Conservation (phyloP, 2,888 invertebrate genomes). For the Parnassius apollo region DNA sequence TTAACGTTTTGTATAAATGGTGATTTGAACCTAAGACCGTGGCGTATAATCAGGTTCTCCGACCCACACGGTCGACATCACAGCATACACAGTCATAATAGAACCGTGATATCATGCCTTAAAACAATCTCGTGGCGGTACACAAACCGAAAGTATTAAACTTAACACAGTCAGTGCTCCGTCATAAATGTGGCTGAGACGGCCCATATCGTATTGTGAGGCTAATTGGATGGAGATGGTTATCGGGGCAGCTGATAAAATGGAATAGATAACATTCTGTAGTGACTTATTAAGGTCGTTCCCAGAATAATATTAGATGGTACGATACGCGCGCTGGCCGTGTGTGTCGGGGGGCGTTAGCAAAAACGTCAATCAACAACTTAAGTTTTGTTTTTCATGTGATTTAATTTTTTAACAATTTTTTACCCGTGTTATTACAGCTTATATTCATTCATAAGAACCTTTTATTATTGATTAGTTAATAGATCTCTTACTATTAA, state of each 20-base stretch:
- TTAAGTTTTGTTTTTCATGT: background rate
- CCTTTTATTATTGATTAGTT: background rate
- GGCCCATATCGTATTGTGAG: constrained; percentile 78
- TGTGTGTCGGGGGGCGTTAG: constrained; percentile 56
- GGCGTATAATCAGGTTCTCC: no score
- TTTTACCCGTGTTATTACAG: background rate
- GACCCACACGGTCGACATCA: no score
- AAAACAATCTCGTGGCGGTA: background rate
- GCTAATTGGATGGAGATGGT: constrained; percentile 81
- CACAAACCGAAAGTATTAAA: constrained; percentile 16
- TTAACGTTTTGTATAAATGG: no score
- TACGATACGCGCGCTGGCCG: constrained; percentile 63
- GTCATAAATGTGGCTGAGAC: constrained; percentile 70
- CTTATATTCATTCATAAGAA: background rate
- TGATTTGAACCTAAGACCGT: no score
- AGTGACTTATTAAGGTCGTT: constrained; percentile 83
- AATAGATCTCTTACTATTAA: no score
- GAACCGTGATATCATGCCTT: constrained; percentile 4
- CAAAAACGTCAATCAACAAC: constrained; percentile 41
- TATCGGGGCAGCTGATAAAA: constrained; percentile 77
- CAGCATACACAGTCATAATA: background rate
- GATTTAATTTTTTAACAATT: background rate
- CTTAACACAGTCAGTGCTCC: constrained; percentile 39
- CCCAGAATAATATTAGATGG: constrained; percentile 82
- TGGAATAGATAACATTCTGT: constrained; percentile 82